Percentiles rank a stretch among this genome's conserved stretches.
Conservation (phyloP, 2,113 vertebrate species). For the Channa maculata region DNA sequence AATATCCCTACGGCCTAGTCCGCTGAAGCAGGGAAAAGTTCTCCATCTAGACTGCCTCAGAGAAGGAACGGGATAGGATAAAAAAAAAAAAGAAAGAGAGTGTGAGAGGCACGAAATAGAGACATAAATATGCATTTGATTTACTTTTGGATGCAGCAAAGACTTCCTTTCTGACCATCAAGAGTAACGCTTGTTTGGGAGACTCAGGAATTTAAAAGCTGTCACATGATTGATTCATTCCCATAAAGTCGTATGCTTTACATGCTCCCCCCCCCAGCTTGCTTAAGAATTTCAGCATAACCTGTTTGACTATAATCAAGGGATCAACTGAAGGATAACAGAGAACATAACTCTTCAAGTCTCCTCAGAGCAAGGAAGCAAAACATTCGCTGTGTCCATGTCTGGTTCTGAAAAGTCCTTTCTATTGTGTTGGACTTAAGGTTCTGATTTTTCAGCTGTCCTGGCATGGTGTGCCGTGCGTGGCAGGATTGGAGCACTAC, state of each 20-base stretch:
- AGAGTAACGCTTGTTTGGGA: slow-evolving; percentile 75
- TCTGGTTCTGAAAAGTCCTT: slow-evolving; percentile 60
- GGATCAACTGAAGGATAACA: slow-evolving; percentile 71
- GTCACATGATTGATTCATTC: slow-evolving; percentile 74
- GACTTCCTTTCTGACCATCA: slow-evolving; percentile 66
- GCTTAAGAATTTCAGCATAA: slow-evolving; percentile 73
- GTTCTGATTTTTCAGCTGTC: slow-evolving; percentile 65
- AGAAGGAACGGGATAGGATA: slow-evolving; percentile 10
- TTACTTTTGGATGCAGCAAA: slow-evolving; percentile 71
- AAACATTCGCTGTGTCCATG: slow-evolving; percentile 49
- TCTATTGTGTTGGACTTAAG: slow-evolving; percentile 54
- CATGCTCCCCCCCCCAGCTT: slow-evolving; percentile 65
- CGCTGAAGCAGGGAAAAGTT: slow-evolving; percentile 65
- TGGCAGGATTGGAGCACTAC: slow-evolving; percentile 65
- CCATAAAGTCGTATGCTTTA: slow-evolving; percentile 70
- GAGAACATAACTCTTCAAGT: slow-evolving; percentile 68
- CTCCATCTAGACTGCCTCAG: slow-evolving; percentile 42
- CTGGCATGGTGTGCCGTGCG: slow-evolving; percentile 52
- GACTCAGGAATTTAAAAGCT: slow-evolving; percentile 73
- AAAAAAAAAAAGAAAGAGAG: slow-evolving; percentile 6
- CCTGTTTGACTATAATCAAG: slow-evolving; percentile 74
- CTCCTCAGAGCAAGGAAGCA: slow-evolving; percentile 58
- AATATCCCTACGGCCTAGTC: slow-evolving; percentile 76
- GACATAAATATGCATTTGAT: slow-evolving; percentile 73
- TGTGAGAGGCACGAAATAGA: slow-evolving; percentile 49